Evolutionary conservation across 64 coral and sea anemone species (phyloP).

Genomic region (Montipora sp.): DNA sequence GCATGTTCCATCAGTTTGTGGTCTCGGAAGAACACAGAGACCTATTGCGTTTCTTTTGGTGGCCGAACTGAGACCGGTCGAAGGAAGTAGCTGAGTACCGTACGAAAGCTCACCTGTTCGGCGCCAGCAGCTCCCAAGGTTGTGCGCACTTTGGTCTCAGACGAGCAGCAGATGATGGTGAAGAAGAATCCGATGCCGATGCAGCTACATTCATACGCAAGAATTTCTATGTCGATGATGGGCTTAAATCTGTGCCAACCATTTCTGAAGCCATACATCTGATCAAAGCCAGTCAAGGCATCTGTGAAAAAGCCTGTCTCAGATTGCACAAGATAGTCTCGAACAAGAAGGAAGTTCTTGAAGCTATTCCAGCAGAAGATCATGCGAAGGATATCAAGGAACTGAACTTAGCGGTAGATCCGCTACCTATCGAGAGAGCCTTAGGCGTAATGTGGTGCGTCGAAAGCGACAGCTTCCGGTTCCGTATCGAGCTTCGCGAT

Average conservation of each 20-base stretch:
- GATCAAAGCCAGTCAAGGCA: conserved; percentile 24
- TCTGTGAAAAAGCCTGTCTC: conserved; percentile 33
- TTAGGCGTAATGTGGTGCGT: too few species aligned
- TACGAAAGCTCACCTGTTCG: neutral
- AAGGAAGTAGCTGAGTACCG: conserved; percentile 29
- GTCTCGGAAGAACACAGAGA: too few species aligned
- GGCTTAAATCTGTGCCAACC: conserved; percentile 24
- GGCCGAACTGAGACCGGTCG: conserved; percentile 11
- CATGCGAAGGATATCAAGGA: too few species aligned
- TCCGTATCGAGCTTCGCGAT: too few species aligned
- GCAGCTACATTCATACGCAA: conserved; percentile 27
- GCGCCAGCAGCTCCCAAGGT: conserved; percentile 14
- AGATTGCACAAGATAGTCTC: conserved; percentile 30
- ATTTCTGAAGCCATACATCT: conserved; percentile 24
- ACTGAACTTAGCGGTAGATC: too few species aligned
- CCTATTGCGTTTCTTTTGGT: too few species aligned
- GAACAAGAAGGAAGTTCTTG: conserved; percentile 30
- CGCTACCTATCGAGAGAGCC: too few species aligned
- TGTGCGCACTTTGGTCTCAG: conserved; percentile 23
- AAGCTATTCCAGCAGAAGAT: neutral
- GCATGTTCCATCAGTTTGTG: too few species aligned
- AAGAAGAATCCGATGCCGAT: conserved; percentile 30
- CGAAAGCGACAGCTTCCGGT: too few species aligned
- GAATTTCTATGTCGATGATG: conserved; percentile 31
- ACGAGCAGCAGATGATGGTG: conserved; percentile 38